Evolutionary conservation across 2,888 invertebrate species (phyloP).

Genomic region (Nowickia ferox): DNA sequence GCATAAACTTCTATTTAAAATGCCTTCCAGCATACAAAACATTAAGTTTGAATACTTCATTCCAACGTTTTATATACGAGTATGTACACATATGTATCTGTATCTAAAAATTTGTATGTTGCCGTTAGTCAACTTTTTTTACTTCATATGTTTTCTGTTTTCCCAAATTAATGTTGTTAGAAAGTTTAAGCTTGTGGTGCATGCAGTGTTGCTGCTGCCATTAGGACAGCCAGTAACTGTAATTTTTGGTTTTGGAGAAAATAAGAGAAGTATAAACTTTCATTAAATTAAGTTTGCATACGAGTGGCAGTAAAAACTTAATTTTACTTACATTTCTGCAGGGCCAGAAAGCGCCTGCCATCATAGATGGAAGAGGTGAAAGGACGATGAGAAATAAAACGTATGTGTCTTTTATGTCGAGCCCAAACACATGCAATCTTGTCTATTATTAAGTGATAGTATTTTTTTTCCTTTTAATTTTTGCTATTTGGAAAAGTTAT

Average conservation of each 20-base stretch:
- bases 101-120: neutral
- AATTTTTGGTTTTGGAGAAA: conserved; percentile 30
- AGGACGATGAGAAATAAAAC: neutral
- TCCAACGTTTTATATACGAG: neutral
- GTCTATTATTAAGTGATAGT: conserved; percentile 60
- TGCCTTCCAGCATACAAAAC: conserved; percentile 5
- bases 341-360: neutral
- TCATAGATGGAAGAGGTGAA: neutral
- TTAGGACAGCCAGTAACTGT: conserved; percentile 23
- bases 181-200: conserved; percentile 37
- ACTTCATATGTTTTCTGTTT: conserved; percentile 39
- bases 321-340: conserved; percentile 24
- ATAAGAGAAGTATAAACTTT: conserved; percentile 19
- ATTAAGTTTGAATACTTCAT: neutral
- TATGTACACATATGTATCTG: no score
- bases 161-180: conserved; percentile 42
- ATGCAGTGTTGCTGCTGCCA: neutral
- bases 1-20: conserved; percentile 3
- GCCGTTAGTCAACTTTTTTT: neutral
- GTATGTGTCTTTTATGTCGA: conserved; percentile 25
- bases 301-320: conserved; percentile 53
- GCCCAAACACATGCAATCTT: conserved; percentile 37
- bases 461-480: conserved; percentile 38
- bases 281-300: conserved; percentile 63
- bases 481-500: conserved; percentile 15